Conservation (phyloP, 2,797 vertebrate species). For the Danio choprae region DNA sequence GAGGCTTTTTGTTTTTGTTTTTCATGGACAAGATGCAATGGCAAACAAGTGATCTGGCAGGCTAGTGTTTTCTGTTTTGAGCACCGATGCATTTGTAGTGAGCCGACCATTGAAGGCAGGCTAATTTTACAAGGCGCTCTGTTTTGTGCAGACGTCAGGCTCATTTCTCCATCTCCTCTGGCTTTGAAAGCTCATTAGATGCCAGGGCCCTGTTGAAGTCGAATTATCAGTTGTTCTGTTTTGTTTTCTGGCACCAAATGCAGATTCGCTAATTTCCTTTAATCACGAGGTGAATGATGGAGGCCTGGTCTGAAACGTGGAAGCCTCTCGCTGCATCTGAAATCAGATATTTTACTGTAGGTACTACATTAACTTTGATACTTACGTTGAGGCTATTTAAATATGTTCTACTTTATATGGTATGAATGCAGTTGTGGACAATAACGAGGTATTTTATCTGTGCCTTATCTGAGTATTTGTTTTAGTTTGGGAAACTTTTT, state of each 20-base stretch:
- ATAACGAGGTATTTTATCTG: no score
- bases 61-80: constrained; percentile 20
- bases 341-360: neutral
- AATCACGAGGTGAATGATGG: constrained; percentile 33
- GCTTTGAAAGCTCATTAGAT: constrained; percentile 36
- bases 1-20: constrained; percentile 12
- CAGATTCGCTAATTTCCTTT: constrained; percentile 30
- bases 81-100: neutral
- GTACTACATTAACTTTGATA: no score
- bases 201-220: constrained; percentile 5
- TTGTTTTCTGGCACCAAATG: constrained; percentile 30
- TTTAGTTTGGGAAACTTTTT: no score
- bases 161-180: neutral
- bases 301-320: neutral
- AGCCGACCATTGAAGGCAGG: constrained; percentile 18
- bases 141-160: constrained; percentile 27
- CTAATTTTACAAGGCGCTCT: constrained; percentile 21
- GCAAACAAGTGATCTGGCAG: constrained; percentile 25
- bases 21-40: constrained; percentile 23
- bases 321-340: neutral
- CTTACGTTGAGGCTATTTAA: no score
- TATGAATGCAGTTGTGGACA: no score
- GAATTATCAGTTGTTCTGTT: constrained; percentile 17
- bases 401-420: no score
- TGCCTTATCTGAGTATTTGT: no score